Evolutionary conservation across 1,140 invertebrate genomes (phyloP).

Genomic region (Chironomus striatipennis): DNA sequence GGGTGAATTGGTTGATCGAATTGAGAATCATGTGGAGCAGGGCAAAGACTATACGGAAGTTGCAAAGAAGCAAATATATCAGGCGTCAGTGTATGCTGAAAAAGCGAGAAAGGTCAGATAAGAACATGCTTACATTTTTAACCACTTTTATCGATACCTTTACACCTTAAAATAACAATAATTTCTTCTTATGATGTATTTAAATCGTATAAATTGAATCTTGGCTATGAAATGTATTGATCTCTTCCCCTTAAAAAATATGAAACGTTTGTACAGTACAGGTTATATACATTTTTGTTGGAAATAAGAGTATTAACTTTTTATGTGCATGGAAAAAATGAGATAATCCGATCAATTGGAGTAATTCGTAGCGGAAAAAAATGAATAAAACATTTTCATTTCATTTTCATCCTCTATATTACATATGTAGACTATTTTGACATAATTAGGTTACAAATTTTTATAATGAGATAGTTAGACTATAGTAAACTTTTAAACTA

Average conservation of each 20-base stretch:
- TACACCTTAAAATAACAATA: background rate
- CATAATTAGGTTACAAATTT: no score
- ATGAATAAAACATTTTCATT: no score
- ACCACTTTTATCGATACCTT: slow-evolving; percentile 27
- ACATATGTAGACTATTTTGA: no score
- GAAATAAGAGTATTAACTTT: background rate
- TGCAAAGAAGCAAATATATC: slow-evolving; percentile 65
- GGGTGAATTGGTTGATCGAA: slow-evolving; percentile 87
- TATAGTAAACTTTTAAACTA: no score
- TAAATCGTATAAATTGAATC: background rate
- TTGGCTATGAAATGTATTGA: background rate
- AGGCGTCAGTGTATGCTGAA: slow-evolving; percentile 71
- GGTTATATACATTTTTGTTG: background rate
- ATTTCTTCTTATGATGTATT: background rate
- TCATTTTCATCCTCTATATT: no score
- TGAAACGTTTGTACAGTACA: background rate
- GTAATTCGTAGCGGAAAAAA: no score
- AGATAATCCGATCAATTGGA: no score
- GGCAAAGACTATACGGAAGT: slow-evolving; percentile 70
- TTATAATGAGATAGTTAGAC: no score
- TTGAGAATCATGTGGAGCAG: slow-evolving; percentile 82
- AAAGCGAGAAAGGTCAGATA: slow-evolving; percentile 76
- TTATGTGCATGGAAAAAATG: background rate
- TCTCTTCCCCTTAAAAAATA: background rate
- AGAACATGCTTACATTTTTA: slow-evolving; percentile 33